Evolutionary conservation across 2,797 vertebrate genomes (phyloP).

Genomic region (Pteropus rufus): DNA sequence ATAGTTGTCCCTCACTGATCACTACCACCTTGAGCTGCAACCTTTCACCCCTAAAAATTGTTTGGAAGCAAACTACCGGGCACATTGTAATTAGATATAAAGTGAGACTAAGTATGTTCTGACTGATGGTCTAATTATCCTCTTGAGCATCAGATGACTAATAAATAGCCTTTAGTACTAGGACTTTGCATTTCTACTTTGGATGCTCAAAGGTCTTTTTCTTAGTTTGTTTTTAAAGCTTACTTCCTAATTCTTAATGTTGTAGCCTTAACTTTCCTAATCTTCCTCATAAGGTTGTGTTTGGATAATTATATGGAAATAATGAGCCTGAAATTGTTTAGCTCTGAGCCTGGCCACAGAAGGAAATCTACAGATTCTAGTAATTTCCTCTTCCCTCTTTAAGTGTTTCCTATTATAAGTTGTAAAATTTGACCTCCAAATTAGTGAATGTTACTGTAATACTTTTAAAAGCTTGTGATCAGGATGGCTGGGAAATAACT

Average conservation of each 20-base stretch:
- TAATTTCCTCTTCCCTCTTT: neutral
- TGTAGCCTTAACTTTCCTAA: neutral
- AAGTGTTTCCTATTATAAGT: neutral
- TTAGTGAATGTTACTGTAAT: neutral
- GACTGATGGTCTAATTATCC: neutral
- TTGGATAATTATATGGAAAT: constrained; percentile 4
- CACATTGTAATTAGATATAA: neutral
- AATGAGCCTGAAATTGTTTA: constrained; percentile 1
- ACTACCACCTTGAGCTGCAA: neutral
- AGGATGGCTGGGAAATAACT: constrained; percentile 27
- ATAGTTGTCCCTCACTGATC: neutral
- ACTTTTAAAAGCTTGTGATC: constrained; percentile 11
- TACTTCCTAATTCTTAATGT: neutral
- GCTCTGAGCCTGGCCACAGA: neutral
- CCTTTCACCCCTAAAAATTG: neutral
- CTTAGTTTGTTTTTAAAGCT: neutral
- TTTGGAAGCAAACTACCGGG: neutral
- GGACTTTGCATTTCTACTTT: neutral
- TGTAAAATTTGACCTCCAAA: neutral
- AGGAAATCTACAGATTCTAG: neutral
- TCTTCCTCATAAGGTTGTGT: neutral
- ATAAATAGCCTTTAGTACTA: neutral
- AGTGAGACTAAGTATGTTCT: neutral
- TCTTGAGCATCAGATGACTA: neutral
- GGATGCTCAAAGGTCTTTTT: neutral